A percentile compares a stretch with the other conserved stretches of the same genome.
phyloP scores from a whole-genome alignment of 2,888 invertebrate species.

The Shargacucullia verbasci region DNA sequence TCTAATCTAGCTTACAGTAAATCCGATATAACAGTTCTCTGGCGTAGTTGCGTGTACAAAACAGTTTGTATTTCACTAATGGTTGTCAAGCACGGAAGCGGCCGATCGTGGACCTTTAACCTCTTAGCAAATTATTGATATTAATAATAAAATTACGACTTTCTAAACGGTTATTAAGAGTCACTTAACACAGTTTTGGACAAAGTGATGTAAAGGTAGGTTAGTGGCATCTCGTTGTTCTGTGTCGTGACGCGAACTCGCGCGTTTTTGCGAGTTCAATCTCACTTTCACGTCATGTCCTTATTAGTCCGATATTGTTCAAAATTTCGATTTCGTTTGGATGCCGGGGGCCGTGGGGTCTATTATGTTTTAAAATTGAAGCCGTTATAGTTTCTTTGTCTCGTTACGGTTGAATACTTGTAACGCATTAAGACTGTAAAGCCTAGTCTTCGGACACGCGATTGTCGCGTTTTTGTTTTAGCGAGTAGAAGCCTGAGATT shows the following conservation, averaged over 20 bases:
- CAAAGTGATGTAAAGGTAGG: conserved; percentile 54
- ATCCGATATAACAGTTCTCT: conserved; percentile 59
- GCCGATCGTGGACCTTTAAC: conserved; percentile 68
- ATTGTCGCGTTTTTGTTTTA: conserved; percentile 26
- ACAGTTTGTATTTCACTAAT: conserved; percentile 64
- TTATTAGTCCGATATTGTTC: conserved; percentile 80
- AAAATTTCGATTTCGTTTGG: conserved; percentile 77
- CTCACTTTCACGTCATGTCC: conserved; percentile 82
- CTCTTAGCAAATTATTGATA: conserved; percentile 70
- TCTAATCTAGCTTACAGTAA: conserved; percentile 56
- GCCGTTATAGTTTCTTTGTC: conserved; percentile 51
- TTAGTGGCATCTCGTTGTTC: conserved; percentile 51
- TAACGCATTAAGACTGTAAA: conserved; percentile 38
- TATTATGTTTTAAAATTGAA: conserved; percentile 54
- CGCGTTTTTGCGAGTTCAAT: conserved; percentile 70
- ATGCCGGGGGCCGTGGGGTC: conserved; percentile 55
- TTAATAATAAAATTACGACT: conserved; percentile 76
- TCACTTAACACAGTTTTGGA: conserved; percentile 63
- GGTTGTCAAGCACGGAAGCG: conserved; percentile 70
- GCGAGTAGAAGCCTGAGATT: conserved; percentile 14
- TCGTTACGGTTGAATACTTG: conserved; percentile 43
- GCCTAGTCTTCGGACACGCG: conserved; percentile 40
- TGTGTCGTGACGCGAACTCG: conserved; percentile 55
- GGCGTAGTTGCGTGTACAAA: conserved; percentile 62
- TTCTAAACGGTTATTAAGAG: conserved; percentile 79